Base-by-base conservation (phyloP, 2,888 invertebrate genomes). In the Baronia brevicornis region DNA sequence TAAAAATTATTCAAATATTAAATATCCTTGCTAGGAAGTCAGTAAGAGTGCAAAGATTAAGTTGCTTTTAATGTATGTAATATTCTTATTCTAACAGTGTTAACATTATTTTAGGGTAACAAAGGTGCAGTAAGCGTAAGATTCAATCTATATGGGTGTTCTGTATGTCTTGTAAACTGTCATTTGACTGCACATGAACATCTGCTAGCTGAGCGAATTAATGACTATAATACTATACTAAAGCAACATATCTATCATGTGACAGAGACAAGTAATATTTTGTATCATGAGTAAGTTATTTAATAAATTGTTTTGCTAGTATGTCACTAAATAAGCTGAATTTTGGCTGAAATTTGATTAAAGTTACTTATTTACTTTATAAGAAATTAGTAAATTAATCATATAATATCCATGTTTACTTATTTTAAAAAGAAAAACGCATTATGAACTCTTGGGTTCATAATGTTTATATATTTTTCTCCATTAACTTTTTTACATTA, bases 51-150 rank as follows among this genome's bases (percentile, higher is more conserved):
- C n/a, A n/a, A n/a, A n/a, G n/a, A n/a, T n/a, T n/a, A n/a, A n/a
- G n/a, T n/a, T n/a, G n/a, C n/a, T n/a, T n/a, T n/a, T n/a, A n/a
- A n/a, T n/a, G n/a, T n/a, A n/a, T n/a, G n/a, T n/a, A n/a, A n/a
- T n/a, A n/a, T 6, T 11, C 18, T 11, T 10, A 12, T 12, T 26
- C n/a, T 17, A 17, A 7, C 8, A 9, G 9, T 4, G 14, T 14
- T 14, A 4, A 9, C 5, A 23, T 39, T 40, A 49, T 78, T 85
- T 12, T 68, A 96, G 96, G 98, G 97, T 13, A 97, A 97, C 75
- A 98, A 98, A 85, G 97, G 97, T 9, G 97, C 94, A 2, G 94
- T 96, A 1, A 95, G 94, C 61, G 86, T 96, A 30, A 86, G 97
- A 36, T 88, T 97, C 57, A 93, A 91, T 54, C 86, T 96, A 15